Percentiles rank a stretch among this genome's conserved stretches.
Evolutionary conservation across 2,113 vertebrate genomes (phyloP).

Genomic region (Ophiodon elongatus): DNA sequence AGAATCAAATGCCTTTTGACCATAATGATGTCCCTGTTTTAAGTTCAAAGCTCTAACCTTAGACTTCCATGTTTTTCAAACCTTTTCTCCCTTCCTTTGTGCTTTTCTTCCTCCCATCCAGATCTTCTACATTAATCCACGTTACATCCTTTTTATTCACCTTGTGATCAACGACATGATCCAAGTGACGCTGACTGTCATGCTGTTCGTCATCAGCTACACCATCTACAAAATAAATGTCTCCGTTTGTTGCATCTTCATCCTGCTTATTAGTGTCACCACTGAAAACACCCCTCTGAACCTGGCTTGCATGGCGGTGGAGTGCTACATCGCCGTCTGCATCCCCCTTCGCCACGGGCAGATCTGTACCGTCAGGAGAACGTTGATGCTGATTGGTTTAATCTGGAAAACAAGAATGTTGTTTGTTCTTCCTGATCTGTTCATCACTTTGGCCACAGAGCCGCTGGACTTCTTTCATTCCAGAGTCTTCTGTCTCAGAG

Average conservation of each 20-base stretch:
- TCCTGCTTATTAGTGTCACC: conserved; percentile 44
- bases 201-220: conserved; percentile 73
- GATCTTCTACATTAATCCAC: conserved; percentile 73
- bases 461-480: too few relatives aligned
- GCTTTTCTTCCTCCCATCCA: conserved; percentile 7
- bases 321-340: conserved; percentile 77
- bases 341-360: conserved; percentile 74
- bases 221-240: conserved; percentile 52
- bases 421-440: too few relatives aligned
- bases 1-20: too few relatives aligned
- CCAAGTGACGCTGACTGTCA: conserved; percentile 64
- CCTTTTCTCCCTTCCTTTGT: background rate
- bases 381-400: conserved; percentile 56
- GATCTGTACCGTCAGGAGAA: conserved; percentile 76
- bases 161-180: conserved; percentile 80
- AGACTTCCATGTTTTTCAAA: too few relatives aligned
- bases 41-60: too few relatives aligned
- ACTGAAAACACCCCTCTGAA: conserved; percentile 79
- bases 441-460: too few relatives aligned
- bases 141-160: conserved; percentile 78
- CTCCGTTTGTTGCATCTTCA: conserved; percentile 42
- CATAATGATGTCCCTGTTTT: too few relatives aligned
- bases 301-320: conserved; percentile 82
- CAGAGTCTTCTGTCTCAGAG: too few relatives aligned
- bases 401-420: conserved; percentile 76